Conservation (phyloP, 2,797 vertebrate species). For the Potorous gilbertii region DNA sequence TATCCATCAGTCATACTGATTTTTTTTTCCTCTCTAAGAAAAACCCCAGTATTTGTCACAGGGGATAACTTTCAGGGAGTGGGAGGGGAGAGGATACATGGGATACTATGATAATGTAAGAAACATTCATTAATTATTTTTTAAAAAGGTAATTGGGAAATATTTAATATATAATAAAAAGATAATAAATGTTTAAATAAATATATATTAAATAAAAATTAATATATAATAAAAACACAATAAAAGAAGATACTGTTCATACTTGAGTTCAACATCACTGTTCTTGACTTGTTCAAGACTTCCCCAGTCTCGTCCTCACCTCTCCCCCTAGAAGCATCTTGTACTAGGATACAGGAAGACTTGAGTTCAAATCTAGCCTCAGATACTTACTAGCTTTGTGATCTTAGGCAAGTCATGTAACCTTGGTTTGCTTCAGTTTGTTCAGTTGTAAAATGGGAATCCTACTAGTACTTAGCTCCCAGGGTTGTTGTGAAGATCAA, state of each 20-base stretch:
- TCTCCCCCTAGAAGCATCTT: not conserved
- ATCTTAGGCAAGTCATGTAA: not conserved
- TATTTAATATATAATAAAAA: not conserved
- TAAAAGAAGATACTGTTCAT: not conserved
- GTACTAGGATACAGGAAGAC: not conserved
- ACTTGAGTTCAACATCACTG: not conserved
- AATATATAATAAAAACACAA: not conserved
- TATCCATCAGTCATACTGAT: too few relatives aligned
- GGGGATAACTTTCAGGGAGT: not conserved
- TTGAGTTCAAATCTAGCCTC: not conserved
- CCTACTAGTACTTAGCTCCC: not conserved
- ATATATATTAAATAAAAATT: too few relatives aligned
- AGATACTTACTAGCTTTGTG: not conserved
- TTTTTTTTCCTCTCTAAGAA: not conserved
- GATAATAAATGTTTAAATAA: not conserved
- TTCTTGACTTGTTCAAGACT: too few relatives aligned
- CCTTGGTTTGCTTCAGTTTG: not conserved
- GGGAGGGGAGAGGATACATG: not conserved
- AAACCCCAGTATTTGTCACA: not conserved
- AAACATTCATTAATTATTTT: not conserved
- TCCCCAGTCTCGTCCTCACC: not conserved
- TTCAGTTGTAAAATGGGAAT: not conserved
- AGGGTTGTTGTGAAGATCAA: not conserved
- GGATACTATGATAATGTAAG: not conserved
- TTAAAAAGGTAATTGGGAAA: not conserved